A percentile compares a stretch with the other conserved stretches of the same genome.
phyloP scores from a whole-genome alignment of 2,888 invertebrate genomes.

The Yponomeuta sedellus region DNA sequence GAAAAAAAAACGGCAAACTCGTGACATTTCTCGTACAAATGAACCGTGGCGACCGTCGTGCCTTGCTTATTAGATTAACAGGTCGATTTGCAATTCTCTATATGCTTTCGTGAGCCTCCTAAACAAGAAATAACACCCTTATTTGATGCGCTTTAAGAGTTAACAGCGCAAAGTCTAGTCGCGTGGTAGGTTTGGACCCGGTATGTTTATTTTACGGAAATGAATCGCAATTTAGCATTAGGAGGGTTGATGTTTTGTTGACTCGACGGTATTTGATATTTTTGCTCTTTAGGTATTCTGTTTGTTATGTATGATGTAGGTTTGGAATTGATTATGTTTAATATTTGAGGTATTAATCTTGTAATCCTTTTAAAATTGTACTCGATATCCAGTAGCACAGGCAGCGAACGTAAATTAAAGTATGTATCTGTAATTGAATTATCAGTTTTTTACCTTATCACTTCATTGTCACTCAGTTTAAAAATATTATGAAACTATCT shows the following conservation, averaged over 20 bases:
- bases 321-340: background rate
- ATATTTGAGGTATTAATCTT: background rate
- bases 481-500: too few relatives aligned
- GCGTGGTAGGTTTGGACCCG: slow-evolving; percentile 26
- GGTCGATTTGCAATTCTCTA: slow-evolving; percentile 74
- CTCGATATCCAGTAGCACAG: too few relatives aligned
- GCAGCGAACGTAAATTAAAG: too few relatives aligned
- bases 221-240: slow-evolving; percentile 61
- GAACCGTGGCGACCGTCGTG: slow-evolving; percentile 60
- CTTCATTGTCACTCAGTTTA: too few relatives aligned
- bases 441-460: too few relatives aligned
- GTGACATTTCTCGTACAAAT: slow-evolving; percentile 70
- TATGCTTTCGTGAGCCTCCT: slow-evolving; percentile 38
- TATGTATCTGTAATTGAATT: too few relatives aligned
- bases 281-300: slow-evolving; percentile 21
- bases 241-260: slow-evolving; percentile 58
- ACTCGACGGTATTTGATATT: slow-evolving; percentile 49
- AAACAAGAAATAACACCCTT: background rate
- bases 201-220: slow-evolving; percentile 74
- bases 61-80: slow-evolving; percentile 74
- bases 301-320: slow-evolving; percentile 6
- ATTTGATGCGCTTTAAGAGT: background rate
- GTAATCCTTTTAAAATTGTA: too few relatives aligned
- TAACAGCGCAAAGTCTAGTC: background rate
- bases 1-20: slow-evolving; percentile 40